Percentiles rank a stretch among this genome's conserved stretches.
Conservation (phyloP, 2,888 invertebrate genomes). For the Sinotaia quadrata region DNA sequence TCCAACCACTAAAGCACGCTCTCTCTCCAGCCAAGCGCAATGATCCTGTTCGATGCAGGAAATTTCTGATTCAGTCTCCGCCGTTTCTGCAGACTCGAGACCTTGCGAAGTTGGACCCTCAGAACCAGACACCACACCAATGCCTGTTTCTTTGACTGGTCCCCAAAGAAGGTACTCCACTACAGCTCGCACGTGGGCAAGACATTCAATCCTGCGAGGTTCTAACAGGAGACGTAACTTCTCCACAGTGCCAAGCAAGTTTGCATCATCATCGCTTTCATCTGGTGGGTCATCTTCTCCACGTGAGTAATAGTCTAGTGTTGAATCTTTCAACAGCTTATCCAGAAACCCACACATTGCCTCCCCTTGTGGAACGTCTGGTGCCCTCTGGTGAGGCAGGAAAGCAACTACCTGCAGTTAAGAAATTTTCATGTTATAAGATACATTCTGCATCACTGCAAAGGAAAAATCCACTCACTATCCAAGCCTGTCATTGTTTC, state of each 20-base stretch:
- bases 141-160: slow-evolving; percentile 37
- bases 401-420: slow-evolving; percentile 43
- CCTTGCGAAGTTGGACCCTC: not conserved
- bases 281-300: slow-evolving; percentile 39
- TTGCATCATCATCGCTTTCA: slow-evolving; percentile 35
- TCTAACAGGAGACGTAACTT: slow-evolving; percentile 52
- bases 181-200: slow-evolving; percentile 58
- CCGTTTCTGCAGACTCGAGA: slow-evolving; percentile 22
- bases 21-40: slow-evolving; percentile 61
- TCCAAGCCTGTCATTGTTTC: too few species aligned
- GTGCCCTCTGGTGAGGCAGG: slow-evolving; percentile 57
- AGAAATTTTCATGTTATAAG: too few species aligned
- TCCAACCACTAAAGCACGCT: slow-evolving; percentile 52
- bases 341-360: slow-evolving; percentile 58
- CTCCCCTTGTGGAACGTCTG: slow-evolving; percentile 59
- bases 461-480: too few species aligned
- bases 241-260: slow-evolving; percentile 37
- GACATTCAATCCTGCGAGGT: slow-evolving; percentile 51
- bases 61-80: slow-evolving; percentile 39
- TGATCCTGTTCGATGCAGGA: slow-evolving; percentile 55
- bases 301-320: slow-evolving; percentile 42
- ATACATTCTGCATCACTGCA: too few species aligned
- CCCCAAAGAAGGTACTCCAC: slow-evolving; percentile 64
- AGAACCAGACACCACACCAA: not conserved
- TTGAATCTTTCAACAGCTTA: slow-evolving; percentile 49